Conservation (phyloP, 2,797 vertebrate genomes). For the Linurgus olivaceus region DNA sequence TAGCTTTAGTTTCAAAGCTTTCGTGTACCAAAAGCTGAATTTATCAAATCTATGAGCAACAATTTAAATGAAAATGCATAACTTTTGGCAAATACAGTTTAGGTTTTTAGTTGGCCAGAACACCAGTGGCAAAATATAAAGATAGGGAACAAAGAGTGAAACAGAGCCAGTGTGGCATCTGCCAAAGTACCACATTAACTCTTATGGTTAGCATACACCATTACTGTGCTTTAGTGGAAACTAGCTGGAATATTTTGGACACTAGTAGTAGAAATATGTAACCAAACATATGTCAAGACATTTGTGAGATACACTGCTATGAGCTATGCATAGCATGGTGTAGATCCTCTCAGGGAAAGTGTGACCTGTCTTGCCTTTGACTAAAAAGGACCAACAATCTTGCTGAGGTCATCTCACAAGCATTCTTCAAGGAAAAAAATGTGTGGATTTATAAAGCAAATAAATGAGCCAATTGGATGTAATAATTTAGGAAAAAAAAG, state of each 20-base stretch:
- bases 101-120: not conserved
- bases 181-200: not conserved
- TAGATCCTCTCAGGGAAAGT: not conserved
- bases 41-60: not conserved
- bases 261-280: not conserved
- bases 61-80: not conserved
- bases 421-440: not conserved
- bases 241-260: not conserved
- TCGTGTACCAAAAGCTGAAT: not conserved
- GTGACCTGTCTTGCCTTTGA: not conserved
- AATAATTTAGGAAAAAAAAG: not conserved
- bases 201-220: not conserved
- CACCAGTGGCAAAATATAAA: not conserved
- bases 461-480: not conserved
- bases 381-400: not conserved
- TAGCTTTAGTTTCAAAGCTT: not conserved
- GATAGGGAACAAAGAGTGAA: not conserved
- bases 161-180: not conserved
- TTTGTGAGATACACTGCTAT: not conserved
- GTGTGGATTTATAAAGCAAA: not conserved
- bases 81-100: not conserved
- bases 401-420: not conserved
- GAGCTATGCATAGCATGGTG: not conserved
- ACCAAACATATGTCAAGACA: not conserved
- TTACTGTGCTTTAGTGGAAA: not conserved